Evolutionary conservation across 2,888 invertebrate species (phyloP), one percentile per base, ranked within the genome.

Genomic region (Ormyrus rosae): DNA sequence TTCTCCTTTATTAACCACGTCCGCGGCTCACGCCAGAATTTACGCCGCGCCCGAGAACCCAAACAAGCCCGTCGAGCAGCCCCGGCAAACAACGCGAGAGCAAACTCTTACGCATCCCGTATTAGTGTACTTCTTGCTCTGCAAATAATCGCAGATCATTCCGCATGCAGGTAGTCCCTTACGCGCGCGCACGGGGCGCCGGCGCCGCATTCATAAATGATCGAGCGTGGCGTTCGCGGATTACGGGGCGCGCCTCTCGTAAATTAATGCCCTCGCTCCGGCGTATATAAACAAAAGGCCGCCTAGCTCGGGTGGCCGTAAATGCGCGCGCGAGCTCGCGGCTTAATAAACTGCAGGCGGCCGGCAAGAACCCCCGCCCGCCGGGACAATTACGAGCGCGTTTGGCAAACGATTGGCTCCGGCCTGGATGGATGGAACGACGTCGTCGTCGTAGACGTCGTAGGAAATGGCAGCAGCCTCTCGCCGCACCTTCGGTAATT

Each of bases 401-500:
- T 34, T 34, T 34, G 2, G 34, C 34, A 34, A 34, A 34, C 34
- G 34, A 34, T 34, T 3, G 34, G 34, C 34, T 34, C 34, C 2
- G 34, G 34, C 34, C 34, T 34, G 34, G 34, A 34, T 34, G 34
- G 34, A 34, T 34, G 34, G 2, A 34, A 3, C 34, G 34, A 3
- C 34, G 34, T 34, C 2, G 34, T 34, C 34, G 34, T 2, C 7
- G 8, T 64, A 0, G n/a, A 50, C 19, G 19, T 19, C 19, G 50
- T 45, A 11, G 60, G 48, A 71, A 71, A 46, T 71, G 60, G 45
- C 71, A 6, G 4, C 11, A 6, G 58, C 13, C 58, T 11, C 34
- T 34, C 34, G 34, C 34, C 34, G 6, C 50, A 13, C 34, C 60
- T 56, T 55, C 75, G 60, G 63, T 69, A 77, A 77, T 77, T 63